Evolutionary conservation across 2,797 vertebrate species (phyloP).

Genomic region (Tokudaia muenninki): DNA sequence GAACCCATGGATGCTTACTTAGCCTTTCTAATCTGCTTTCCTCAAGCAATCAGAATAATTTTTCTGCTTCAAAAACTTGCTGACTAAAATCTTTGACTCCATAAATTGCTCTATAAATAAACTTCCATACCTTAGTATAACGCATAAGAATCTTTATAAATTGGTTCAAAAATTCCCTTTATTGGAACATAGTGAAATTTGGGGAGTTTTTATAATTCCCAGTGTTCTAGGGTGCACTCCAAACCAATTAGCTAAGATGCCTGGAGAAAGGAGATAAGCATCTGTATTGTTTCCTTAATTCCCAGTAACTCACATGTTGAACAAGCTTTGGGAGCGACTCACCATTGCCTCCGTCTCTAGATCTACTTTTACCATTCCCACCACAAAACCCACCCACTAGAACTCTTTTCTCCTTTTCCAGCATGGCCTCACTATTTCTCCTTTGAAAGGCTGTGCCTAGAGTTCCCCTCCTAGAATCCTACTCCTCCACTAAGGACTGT

Average conservation of each 20-base stretch:
- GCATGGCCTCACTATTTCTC: background rate
- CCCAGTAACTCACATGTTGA: background rate
- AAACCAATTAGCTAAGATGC: background rate
- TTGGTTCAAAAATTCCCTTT: background rate
- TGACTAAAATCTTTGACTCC: background rate
- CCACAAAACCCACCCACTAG: background rate
- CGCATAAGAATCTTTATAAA: background rate
- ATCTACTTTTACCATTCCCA: background rate
- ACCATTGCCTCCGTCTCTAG: background rate
- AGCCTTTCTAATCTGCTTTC: background rate
- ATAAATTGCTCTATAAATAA: background rate
- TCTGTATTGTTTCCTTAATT: background rate
- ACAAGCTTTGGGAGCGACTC: background rate
- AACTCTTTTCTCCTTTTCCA: background rate
- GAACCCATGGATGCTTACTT: background rate
- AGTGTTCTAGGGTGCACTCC: background rate
- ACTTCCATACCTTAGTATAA: background rate
- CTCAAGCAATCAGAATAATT: slow-evolving; percentile 3
- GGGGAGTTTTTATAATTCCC: background rate
- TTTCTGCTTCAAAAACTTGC: background rate
- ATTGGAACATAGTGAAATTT: background rate
- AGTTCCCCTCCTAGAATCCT: background rate
- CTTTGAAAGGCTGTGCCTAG: background rate
- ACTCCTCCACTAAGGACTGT: background rate
- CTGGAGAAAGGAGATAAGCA: background rate